Conservation (phyloP, 2,113 vertebrate species). For the Engystomops pustulosus region DNA sequence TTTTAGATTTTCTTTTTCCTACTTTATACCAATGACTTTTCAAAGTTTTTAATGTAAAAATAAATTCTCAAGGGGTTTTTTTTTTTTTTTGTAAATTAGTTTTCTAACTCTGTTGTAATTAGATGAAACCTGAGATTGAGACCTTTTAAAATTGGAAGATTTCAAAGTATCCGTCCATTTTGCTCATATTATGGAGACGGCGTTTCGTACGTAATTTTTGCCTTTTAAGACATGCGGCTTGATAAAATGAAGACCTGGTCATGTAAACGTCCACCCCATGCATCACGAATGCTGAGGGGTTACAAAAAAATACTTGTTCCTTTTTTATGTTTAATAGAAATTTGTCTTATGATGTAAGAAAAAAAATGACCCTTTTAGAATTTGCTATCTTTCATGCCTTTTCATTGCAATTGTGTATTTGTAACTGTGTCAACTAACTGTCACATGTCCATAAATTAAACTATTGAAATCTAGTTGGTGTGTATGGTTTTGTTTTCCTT, state of each 20-base stretch:
- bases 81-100: slow-evolving; percentile 47
- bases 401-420: slow-evolving; percentile 40
- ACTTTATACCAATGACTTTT: slow-evolving; percentile 55
- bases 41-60: slow-evolving; percentile 30
- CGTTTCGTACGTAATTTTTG: background rate
- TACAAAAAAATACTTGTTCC: background rate
- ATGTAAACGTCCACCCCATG: background rate
- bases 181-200: background rate
- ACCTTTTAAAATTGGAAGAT: background rate
- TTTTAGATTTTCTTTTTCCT: slow-evolving; percentile 21
- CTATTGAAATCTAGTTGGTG: background rate
- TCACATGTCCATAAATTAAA: slow-evolving; percentile 57
- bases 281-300: background rate
- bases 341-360: slow-evolving; percentile 12
- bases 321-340: slow-evolving; percentile 20
- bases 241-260: background rate
- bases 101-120: slow-evolving; percentile 45
- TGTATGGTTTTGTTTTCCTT: background rate
- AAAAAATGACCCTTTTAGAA: background rate
- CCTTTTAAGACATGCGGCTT: background rate
- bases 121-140: background rate
- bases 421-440: slow-evolving; percentile 35
- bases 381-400: slow-evolving; percentile 37
- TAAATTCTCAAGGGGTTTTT: background rate
- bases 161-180: background rate